Conservation (phyloP, 1,140 invertebrate genomes). For the Psix sp. region DNA sequence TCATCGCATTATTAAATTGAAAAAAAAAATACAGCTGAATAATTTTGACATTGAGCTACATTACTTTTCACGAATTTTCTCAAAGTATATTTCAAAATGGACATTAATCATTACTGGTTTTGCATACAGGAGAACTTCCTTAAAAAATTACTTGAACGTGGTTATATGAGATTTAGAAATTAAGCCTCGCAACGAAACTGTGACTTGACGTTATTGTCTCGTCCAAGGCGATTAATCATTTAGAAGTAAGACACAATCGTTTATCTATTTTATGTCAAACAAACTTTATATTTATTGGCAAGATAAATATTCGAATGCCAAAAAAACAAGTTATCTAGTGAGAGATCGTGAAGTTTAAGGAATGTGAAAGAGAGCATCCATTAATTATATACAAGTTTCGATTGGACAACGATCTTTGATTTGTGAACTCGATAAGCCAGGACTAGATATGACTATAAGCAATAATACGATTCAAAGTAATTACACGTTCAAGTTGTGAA, state of each 20-base stretch:
- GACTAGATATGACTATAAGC: constrained; percentile 25
- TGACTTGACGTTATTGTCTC: constrained; percentile 1
- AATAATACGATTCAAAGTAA: constrained; percentile 12
- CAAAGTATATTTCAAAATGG: no score
- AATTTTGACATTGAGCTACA: no score
- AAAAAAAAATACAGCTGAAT: no score
- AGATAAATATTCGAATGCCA: constrained; percentile 3
- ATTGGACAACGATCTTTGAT: constrained; percentile 24
- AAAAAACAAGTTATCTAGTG: constrained; percentile 7
- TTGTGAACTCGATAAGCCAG: constrained; percentile 15
- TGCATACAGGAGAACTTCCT: no score
- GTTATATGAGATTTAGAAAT: no score
- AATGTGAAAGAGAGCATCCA: constrained; percentile 6
- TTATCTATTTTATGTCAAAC: constrained; percentile 20
- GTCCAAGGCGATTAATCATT: constrained; percentile 12
- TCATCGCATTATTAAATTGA: no score
- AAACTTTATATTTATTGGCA: constrained; percentile 4
- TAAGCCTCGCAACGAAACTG: constrained; percentile 13
- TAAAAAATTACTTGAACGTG: no score
- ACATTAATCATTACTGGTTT: no score
- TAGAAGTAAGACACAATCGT: constrained; percentile 14
- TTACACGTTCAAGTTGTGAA: constrained; percentile 22
- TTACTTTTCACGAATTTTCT: no score
- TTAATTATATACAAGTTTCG: constrained; percentile 28
- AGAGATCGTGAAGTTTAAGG: constrained; percentile 10